Evolutionary conservation across 2,797 vertebrate species (phyloP).

Genomic region (Heliangelus exortis): DNA sequence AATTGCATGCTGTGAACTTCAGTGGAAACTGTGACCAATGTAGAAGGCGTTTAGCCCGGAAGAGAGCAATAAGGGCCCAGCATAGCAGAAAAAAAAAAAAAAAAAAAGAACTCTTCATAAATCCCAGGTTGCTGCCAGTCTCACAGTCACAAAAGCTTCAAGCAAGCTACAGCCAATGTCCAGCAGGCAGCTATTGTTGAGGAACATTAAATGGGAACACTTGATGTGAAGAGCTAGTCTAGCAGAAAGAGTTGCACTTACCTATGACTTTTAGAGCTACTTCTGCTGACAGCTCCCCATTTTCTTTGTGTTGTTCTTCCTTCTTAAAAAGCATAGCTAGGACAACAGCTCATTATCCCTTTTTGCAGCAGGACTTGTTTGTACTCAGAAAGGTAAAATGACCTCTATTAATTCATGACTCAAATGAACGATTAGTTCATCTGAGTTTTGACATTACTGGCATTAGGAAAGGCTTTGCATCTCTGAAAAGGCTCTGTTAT

Average conservation of each 20-base stretch:
- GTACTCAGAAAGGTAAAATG: not conserved
- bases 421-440: not conserved
- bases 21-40: not conserved
- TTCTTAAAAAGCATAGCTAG: not conserved
- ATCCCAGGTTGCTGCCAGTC: not conserved
- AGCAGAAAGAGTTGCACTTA: not conserved
- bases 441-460: not conserved
- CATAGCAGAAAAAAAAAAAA: not conserved
- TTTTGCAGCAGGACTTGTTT: not conserved
- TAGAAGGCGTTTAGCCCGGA: not conserved
- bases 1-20: not conserved
- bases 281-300: not conserved
- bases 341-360: not conserved
- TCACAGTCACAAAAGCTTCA: not conserved
- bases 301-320: not conserved
- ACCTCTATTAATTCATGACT: not conserved
- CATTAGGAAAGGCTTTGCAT: not conserved
- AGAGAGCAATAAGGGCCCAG: not conserved
- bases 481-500: not conserved
- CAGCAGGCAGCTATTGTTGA: not conserved
- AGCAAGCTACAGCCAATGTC: not conserved
- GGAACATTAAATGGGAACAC: not conserved
- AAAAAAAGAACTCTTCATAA: not conserved
- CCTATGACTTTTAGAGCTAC: not conserved
- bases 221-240: not conserved